Conservation (phyloP, 35 echinoderm and acorn worm genomes). For the Stichopus chloronotus region DNA sequence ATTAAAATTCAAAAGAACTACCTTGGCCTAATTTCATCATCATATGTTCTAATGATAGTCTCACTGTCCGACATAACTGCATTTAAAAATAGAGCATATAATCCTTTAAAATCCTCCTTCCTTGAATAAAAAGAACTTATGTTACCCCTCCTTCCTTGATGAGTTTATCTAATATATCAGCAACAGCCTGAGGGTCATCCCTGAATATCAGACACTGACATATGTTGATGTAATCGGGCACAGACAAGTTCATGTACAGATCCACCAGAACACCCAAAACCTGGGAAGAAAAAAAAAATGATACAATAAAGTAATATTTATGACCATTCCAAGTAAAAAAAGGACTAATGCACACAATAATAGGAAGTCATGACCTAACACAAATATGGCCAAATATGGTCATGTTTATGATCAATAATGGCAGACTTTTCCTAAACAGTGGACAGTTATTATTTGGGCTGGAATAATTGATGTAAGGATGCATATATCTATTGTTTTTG, state of each 20-base stretch:
- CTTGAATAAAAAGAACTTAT: neutral
- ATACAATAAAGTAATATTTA: neutral
- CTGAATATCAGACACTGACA: conserved; percentile 97
- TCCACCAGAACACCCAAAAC: conserved; percentile 81
- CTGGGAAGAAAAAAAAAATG: conserved; percentile 58
- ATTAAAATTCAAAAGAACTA: no score
- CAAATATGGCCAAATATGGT: neutral
- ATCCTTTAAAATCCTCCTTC: no score
- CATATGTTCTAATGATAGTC: no score
- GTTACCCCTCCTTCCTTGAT: conserved; percentile 87
- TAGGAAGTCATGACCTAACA: neutral
- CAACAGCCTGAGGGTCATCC: conserved; percentile 92
- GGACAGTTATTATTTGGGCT: no score
- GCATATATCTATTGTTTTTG: no score
- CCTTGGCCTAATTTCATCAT: no score
- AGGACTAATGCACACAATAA: neutral
- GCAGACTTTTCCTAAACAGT: no score
- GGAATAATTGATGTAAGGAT: no score
- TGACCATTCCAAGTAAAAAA: neutral
- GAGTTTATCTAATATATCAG: conserved; percentile 94
- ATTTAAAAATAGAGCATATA: no score
- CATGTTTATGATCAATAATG: neutral
- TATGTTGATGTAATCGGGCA: conserved; percentile 97
- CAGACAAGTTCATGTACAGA: conserved; percentile 83
- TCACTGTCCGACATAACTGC: no score